Conservation (phyloP, 37 sponge, comb jelly and placozoan genomes). For the Hexactinellida sp. region DNA sequence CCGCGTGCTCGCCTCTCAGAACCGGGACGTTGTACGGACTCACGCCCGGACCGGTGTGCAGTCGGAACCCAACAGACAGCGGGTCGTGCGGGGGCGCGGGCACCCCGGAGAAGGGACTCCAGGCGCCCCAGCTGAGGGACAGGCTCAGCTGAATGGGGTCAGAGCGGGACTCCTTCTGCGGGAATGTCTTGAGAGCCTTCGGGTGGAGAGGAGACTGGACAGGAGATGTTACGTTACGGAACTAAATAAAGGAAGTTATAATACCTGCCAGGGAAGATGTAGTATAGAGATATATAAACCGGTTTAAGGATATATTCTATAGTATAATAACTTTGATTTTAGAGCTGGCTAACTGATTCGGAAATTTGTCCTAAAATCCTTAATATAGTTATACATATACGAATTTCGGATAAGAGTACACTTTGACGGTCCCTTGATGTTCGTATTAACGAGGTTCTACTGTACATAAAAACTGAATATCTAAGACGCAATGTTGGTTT, state of each 20-base stretch:
- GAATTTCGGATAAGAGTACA: too few species aligned
- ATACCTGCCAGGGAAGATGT: too few species aligned
- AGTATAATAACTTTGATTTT: too few species aligned
- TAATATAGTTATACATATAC: too few species aligned
- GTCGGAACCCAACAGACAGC: background rate
- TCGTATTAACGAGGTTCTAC: too few species aligned
- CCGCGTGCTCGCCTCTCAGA: background rate
- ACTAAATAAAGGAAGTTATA: background rate
- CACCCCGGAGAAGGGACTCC: conserved; percentile 1
- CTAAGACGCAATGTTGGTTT: too few species aligned
- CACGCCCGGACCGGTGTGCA: background rate
- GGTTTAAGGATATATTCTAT: too few species aligned
- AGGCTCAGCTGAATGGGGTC: background rate
- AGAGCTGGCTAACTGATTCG: too few species aligned
- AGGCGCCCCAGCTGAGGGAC: background rate
- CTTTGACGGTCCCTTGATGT: too few species aligned
- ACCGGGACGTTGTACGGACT: conserved; percentile 13
- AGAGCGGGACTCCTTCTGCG: background rate
- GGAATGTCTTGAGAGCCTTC: background rate
- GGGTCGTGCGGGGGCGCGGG: background rate
- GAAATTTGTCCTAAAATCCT: too few species aligned
- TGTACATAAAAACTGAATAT: too few species aligned
- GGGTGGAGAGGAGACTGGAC: background rate
- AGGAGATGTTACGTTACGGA: background rate
- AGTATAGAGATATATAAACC: too few species aligned